These are phyloP conservation scores for Bombylius major DNA, from an alignment of 2,888 invertebrate genomes.

Conservation along the genomic window DNA sequence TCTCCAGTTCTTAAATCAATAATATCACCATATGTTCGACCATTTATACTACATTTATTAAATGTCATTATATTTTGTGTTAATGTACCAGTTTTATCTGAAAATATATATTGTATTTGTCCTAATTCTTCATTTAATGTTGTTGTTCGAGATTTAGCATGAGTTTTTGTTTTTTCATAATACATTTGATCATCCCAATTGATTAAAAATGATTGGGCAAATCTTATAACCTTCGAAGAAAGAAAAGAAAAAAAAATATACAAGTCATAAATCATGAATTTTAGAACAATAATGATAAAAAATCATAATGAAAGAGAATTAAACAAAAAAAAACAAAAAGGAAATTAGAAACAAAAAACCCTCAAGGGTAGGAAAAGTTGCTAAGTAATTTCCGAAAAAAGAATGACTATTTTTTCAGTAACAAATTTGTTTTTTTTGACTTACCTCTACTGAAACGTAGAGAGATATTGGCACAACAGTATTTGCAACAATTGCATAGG, in stretches of 20 bases:
- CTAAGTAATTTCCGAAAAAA: no score
- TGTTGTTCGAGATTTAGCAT: slow-evolving; percentile 92
- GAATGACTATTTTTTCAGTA: not conserved
- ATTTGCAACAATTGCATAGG: slow-evolving; percentile 97
- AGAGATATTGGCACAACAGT: slow-evolving; percentile 99
- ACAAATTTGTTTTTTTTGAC: not conserved
- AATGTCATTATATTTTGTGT: slow-evolving; percentile 99
- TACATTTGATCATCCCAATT: slow-evolving; percentile 99
- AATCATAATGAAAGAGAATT: not conserved
- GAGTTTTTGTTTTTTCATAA: slow-evolving; percentile 75
- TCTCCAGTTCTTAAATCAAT: slow-evolving; percentile 79
- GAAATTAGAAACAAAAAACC: slow-evolving; percentile 3
- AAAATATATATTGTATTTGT: slow-evolving; percentile 98
- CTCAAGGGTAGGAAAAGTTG: no score
- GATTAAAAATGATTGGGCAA: slow-evolving; percentile 95
- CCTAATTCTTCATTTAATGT: slow-evolving; percentile 97
- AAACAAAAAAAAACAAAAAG: no score
- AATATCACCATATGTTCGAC: slow-evolving; percentile 82
- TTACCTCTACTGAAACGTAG: slow-evolving; percentile 88
- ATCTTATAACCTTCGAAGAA: slow-evolving; percentile 68
- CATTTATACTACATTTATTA: slow-evolving; percentile 95
- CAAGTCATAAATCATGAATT: not conserved
- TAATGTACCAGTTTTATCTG: slow-evolving; percentile 97
- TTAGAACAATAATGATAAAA: not conserved
- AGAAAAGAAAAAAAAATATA: not conserved